These are phyloP conservation scores for Coendou prehensilis DNA, from an alignment of 2,797 vertebrate genomes.

Conservation along the genomic window DNA sequence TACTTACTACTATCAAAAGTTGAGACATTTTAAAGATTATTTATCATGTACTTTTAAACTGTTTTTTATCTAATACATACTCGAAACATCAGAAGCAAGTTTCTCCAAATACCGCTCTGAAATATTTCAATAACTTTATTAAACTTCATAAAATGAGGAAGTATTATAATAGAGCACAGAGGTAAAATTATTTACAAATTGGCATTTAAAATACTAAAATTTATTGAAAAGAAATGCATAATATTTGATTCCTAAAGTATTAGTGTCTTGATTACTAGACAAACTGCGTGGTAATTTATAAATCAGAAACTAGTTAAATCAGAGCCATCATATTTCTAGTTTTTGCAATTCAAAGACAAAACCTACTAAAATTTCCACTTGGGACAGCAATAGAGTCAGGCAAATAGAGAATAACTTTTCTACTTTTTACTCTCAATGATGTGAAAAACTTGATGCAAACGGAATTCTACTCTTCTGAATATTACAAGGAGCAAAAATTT, in stretches of 20 bases:
- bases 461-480: not conserved
- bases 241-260: constrained; percentile 15
- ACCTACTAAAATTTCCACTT: not conserved
- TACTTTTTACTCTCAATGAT: not conserved
- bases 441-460: not conserved
- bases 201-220: not conserved
- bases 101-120: not conserved
- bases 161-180: not conserved
- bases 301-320: not conserved
- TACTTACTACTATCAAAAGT: constrained; percentile 48
- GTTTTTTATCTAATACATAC: not conserved
- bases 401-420: not conserved
- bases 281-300: not conserved
- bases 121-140: not conserved
- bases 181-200: constrained; percentile 7
- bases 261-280: not conserved
- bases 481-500: not conserved
- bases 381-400: not conserved
- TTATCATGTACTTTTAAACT: constrained; percentile 26
- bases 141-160: not conserved
- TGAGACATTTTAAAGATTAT: constrained; percentile 3
- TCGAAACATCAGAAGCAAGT: not conserved
- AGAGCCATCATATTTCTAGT: not conserved
- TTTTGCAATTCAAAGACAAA: constrained; percentile 19
- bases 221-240: not conserved